phyloP scores from a whole-genome alignment of 2,113 vertebrate species.

The Formicarius rufipectus region DNA sequence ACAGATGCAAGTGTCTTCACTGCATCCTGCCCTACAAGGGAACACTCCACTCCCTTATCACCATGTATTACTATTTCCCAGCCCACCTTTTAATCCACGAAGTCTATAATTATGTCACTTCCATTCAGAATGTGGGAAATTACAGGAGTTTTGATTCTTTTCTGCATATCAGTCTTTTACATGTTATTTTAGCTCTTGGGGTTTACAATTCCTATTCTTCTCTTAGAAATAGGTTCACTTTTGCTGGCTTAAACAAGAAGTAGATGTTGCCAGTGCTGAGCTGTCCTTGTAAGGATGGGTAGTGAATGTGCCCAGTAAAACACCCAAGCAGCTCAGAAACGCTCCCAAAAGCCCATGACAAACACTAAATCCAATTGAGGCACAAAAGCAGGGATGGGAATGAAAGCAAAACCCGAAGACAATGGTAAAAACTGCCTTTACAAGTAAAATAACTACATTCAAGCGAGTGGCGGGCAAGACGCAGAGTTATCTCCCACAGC shows the following conservation, averaged over 20 bases:
- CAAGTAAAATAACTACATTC: neutral
- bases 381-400: neutral
- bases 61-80: rapidly evolving
- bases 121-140: neutral
- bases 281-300: rapidly evolving
- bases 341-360: rapidly evolving
- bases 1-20: rapidly evolving
- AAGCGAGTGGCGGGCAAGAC: neutral
- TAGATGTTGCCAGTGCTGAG: neutral
- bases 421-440: neutral
- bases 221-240: neutral
- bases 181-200: neutral
- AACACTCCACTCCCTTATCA: neutral
- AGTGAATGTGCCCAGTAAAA: neutral
- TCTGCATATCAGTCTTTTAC: neutral
- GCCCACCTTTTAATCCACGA: neutral
- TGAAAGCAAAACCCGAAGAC: neutral
- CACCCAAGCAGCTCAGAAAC: neutral
- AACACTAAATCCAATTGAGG: neutral
- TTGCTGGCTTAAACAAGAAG: neutral
- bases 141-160: rapidly evolving
- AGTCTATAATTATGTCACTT: neutral
- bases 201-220: neutral
- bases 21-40: neutral
- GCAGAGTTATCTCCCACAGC: neutral